These are phyloP conservation scores for Tromatobia lineatoria DNA, from an alignment of 2,888 invertebrate genomes.

Conservation along the genomic window DNA sequence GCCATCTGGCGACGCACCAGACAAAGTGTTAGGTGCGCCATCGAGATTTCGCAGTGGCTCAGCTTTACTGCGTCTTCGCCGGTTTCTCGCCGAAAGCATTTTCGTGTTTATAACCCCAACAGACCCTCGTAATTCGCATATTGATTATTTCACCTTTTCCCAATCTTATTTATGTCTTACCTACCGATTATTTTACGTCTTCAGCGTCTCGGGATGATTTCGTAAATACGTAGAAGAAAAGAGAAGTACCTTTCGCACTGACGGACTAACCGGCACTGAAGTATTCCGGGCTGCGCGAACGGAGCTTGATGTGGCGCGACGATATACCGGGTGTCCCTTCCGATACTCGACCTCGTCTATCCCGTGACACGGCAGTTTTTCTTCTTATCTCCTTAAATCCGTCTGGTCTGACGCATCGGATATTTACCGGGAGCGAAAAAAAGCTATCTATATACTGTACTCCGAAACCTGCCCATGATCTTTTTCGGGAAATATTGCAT, in stretches of 20 bases:
- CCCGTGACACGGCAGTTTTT: slow-evolving; percentile 49
- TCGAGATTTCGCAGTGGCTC: slow-evolving; percentile 11
- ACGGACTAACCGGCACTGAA: slow-evolving; percentile 60
- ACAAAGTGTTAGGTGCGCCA: slow-evolving; percentile 47
- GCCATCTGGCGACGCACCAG: slow-evolving; percentile 56
- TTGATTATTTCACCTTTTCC: no score
- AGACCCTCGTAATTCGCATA: neutral
- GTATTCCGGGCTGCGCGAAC: neutral
- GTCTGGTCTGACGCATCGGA: neutral
- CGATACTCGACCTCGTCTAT: neutral
- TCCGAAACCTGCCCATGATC: neutral
- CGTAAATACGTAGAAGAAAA: slow-evolving; percentile 4
- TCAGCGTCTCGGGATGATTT: slow-evolving; percentile 9
- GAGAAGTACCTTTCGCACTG: slow-evolving; percentile 43
- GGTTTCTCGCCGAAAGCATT: neutral
- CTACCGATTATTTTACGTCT: slow-evolving; percentile 1
- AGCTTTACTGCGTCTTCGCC: neutral
- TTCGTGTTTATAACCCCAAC: neutral
- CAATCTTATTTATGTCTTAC: slow-evolving; percentile 9
- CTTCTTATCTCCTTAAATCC: neutral
- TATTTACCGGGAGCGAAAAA: neutral
- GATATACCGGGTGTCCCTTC: slow-evolving; percentile 47
- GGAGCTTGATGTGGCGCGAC: neutral
- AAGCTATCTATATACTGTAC: neutral
- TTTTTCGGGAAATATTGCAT: neutral